Evolutionary conservation across 2,113 vertebrate species (phyloP), one percentile per base, ranked within the genome.

Genomic region (Chitala chitala): DNA sequence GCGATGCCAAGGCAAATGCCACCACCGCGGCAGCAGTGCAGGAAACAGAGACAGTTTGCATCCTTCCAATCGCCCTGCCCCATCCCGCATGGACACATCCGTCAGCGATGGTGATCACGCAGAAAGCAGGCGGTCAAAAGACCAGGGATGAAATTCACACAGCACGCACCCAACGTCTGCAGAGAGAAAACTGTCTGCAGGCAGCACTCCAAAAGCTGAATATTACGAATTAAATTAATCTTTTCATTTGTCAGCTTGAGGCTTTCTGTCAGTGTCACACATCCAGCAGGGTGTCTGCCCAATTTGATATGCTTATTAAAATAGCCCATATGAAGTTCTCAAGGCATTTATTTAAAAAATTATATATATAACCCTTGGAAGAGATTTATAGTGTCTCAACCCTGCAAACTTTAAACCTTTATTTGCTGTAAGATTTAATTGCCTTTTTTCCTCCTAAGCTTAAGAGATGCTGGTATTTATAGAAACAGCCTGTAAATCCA

Each of bases 271-370:
- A 12, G 15, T 24, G 26, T 61, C 44, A 48, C 50, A 36, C 44
- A 50, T 63, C 56, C 31, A 63, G 38, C 29, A 13, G 31, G 29
- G 58, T 44, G 72, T 51, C 24, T 63, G 72, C 56, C 29, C n/a
- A 73, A 73, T 48, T 64, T 64, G 72, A 51, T 73, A 64, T 53
- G 72, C 72, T 63, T 73, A 46, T 73, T 72, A 72, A 72, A 73
- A 73, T 31, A 63, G 26, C 44, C 70, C 31, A 22, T 63, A 73
- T 73, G 58, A 73, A 73, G 44, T 73, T 46, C 63, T 73, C 10
- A 50, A 63, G 56, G 72, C 42, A 48, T 73, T 31, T 73, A 64
- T 51, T n/a, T 63, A 73, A 63, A 31, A 59, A 59, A 44, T 24
- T 50, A 8, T 29, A 26, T 7, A 40, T 33, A 61, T 59, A 56